Conservation (phyloP, 2,113 vertebrate species). For the Saguinus midas region DNA sequence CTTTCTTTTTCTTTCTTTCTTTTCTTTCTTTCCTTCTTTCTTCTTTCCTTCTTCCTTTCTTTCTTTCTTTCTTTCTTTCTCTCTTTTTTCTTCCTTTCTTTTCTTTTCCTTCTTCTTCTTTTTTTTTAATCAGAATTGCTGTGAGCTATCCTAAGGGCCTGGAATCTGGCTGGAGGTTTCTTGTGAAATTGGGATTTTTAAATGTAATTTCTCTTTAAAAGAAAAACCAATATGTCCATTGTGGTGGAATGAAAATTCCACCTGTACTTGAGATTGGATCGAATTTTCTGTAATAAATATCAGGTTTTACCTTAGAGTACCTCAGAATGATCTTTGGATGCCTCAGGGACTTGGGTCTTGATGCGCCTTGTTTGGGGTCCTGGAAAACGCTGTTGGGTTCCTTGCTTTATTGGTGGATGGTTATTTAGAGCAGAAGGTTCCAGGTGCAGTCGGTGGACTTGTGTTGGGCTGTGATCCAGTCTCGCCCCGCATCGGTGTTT, state of each 20-base stretch:
- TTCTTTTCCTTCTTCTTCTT: neutral
- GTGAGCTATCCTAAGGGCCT: constrained; percentile 21
- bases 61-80: too few relatives aligned
- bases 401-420: neutral
- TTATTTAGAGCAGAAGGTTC: neutral
- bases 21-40: neutral
- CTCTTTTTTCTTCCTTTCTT: neutral
- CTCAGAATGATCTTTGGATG: neutral
- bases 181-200: constrained; percentile 60
- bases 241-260: too few relatives aligned
- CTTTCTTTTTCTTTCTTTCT: neutral
- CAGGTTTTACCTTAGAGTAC: neutral
- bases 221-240: constrained; percentile 61
- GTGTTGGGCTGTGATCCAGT: fast-evolving
- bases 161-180: constrained; percentile 43
- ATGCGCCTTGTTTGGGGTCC: neutral
- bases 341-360: neutral
- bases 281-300: constrained; percentile 53
- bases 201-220: constrained; percentile 3
- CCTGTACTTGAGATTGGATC: constrained; percentile 48
- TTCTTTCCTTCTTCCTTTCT: neutral
- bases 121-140: constrained; percentile 20
- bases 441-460: neutral
- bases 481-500: neutral
- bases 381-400: neutral